Evolutionary conservation across 2,113 vertebrate genomes (phyloP).

Genomic region (Prolemur simus): DNA sequence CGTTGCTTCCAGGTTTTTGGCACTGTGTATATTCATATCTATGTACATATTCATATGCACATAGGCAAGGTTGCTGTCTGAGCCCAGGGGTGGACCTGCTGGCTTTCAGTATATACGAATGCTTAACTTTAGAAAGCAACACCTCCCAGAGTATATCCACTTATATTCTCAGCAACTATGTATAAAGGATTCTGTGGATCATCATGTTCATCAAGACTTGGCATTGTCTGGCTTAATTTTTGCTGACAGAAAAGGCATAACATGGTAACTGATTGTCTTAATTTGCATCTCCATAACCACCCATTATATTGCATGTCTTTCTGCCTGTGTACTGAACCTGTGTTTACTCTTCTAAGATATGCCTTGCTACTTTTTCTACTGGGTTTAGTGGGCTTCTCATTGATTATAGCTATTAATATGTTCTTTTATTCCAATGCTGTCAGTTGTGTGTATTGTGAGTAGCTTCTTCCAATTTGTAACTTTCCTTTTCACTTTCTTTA

Average conservation of each 20-base stretch:
- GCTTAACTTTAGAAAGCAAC: background rate
- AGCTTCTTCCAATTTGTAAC: background rate
- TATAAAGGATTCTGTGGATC: background rate
- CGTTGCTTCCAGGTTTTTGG: background rate
- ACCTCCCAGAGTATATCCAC: background rate
- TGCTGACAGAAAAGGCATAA: background rate
- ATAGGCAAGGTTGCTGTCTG: background rate
- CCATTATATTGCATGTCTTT: fast-evolving
- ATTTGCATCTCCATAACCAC: background rate
- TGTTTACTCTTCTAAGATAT: background rate
- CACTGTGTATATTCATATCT: background rate
- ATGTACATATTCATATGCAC: background rate
- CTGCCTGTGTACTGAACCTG: fast-evolving
- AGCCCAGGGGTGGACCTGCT: background rate
- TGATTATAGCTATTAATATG: background rate
- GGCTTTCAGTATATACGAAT: background rate
- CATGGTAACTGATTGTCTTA: background rate
- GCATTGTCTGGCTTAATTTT: background rate
- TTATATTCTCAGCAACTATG: background rate
- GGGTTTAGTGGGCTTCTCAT: background rate
- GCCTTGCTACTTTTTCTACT: background rate
- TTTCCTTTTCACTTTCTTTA: background rate
- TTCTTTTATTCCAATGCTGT: background rate
- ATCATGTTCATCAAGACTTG: background rate
- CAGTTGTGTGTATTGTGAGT: background rate